Evolutionary conservation across 2,113 vertebrate genomes (phyloP), one percentile per base, ranked within the genome.

Genomic region (Plectropomus leopardus): DNA sequence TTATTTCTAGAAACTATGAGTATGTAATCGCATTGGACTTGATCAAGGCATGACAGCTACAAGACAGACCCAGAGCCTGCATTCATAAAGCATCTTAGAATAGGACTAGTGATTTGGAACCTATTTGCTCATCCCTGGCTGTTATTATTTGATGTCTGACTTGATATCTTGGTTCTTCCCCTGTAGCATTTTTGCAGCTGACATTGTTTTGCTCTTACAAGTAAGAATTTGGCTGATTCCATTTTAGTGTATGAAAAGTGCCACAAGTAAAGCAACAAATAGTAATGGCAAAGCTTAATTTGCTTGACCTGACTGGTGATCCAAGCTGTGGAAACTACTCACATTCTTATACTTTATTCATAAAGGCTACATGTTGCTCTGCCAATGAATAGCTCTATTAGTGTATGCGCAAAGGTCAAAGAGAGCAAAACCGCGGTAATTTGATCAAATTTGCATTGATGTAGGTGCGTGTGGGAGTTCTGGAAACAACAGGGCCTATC

Each of bases 11-110:
- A 78, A 85, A 86, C 60, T 78, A 64, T 61, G 72, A 79, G 76
- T n/a, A n/a, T n/a, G n/a, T 78, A 84, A 84, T 81, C 10, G 0
- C 51, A 60, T 82, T 70, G 51, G 79, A 79, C 66, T 40, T 60
- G 68, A 88, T 92, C 78, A 77, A 68, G 70, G 55, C 78, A 73
- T 68, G 73, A 67, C 61, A 81, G 68, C 75, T 57, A 26, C 50
- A 50, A 45, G 9, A 64, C 44, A 68, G 76, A 78, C 53, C 28
- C 68, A 23, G 5, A 74, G 54, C 44, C 70, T 70, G 58, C 21
- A 72, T 73, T 76, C 69, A 84, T 69, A 65, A 78, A 66, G 40
- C 32, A 58, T 72, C 51, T 45, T 53, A 45, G 71, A 86, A 55
- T 69, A 66, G 15, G 28, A 74, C 55, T 61, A 40, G 47, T 58